Evolutionary conservation across 2,888 invertebrate species (phyloP).

Genomic region (Amphimallon solstitiale): DNA sequence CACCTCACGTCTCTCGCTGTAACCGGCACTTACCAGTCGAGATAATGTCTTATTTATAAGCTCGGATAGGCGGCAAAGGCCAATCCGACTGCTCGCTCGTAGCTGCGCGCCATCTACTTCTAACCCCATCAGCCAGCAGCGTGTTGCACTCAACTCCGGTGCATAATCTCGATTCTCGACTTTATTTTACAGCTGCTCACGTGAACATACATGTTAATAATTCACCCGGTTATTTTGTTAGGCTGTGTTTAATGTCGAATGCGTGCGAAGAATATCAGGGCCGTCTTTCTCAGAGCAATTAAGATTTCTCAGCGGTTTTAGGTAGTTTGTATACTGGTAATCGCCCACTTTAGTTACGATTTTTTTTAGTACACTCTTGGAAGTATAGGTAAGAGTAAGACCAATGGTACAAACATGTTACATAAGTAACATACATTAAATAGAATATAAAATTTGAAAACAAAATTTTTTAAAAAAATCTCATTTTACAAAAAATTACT

Average conservation of each 20-base stretch:
- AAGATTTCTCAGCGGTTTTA: too few relatives aligned
- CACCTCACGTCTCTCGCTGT: constrained; percentile 59
- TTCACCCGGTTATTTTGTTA: not conserved
- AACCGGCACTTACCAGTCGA: constrained; percentile 56
- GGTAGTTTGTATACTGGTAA: too few relatives aligned
- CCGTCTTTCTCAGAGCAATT: too few relatives aligned
- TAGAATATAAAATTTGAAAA: too few relatives aligned
- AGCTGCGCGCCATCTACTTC: not conserved
- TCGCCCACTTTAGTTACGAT: too few relatives aligned
- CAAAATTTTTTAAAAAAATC: too few relatives aligned
- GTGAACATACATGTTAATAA: constrained; percentile 32
- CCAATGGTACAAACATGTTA: too few relatives aligned
- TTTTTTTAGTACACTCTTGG: too few relatives aligned
- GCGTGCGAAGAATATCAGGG: constrained; percentile 1
- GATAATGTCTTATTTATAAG: constrained; percentile 63
- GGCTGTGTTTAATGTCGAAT: not conserved
- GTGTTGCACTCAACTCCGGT: constrained; percentile 5
- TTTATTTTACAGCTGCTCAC: constrained; percentile 31
- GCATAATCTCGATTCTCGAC: constrained; percentile 15
- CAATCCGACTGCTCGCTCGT: constrained; percentile 9
- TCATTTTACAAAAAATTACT: too few relatives aligned
- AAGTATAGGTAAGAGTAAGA: too few relatives aligned
- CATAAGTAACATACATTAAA: too few relatives aligned
- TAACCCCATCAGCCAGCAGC: not conserved
- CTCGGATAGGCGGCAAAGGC: constrained; percentile 20